phyloP scores from a whole-genome alignment of 2,797 vertebrate genomes.

The Notamacropus eugenii region DNA sequence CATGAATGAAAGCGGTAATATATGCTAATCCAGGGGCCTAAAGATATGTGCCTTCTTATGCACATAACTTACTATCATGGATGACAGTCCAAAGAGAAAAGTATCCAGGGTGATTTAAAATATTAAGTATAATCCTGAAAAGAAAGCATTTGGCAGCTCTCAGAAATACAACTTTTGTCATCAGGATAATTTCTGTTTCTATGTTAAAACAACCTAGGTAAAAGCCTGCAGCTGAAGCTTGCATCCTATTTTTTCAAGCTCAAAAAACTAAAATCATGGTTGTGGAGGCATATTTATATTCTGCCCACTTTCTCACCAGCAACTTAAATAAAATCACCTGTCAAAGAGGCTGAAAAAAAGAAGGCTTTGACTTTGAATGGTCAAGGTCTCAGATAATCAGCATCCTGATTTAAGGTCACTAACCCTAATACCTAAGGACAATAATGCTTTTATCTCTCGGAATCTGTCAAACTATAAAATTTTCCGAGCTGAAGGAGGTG shows the following conservation, averaged over 20 bases:
- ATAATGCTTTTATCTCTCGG: background rate
- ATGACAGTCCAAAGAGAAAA: background rate
- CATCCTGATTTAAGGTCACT: background rate
- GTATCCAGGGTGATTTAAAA: background rate
- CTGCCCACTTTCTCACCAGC: background rate
- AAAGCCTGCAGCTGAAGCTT: background rate
- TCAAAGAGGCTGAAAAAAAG: background rate
- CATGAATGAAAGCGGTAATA: background rate
- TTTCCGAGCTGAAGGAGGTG: background rate
- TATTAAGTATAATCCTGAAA: background rate
- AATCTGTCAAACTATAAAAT: background rate
- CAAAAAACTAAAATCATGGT: background rate
- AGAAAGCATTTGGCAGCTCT: background rate
- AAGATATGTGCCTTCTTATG: background rate
- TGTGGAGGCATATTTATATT: constrained; percentile 1
- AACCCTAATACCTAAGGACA: background rate
- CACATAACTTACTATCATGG: background rate
- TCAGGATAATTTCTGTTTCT: background rate
- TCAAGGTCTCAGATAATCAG: background rate
- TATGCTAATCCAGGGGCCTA: background rate
- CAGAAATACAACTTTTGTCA: background rate
- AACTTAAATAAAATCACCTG: background rate
- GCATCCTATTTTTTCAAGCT: background rate
- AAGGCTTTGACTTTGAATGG: background rate
- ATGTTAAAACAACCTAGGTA: background rate